Evolutionary conservation across 2,888 invertebrate genomes (phyloP).

Genomic region (Tetrapedia diversipes): DNA sequence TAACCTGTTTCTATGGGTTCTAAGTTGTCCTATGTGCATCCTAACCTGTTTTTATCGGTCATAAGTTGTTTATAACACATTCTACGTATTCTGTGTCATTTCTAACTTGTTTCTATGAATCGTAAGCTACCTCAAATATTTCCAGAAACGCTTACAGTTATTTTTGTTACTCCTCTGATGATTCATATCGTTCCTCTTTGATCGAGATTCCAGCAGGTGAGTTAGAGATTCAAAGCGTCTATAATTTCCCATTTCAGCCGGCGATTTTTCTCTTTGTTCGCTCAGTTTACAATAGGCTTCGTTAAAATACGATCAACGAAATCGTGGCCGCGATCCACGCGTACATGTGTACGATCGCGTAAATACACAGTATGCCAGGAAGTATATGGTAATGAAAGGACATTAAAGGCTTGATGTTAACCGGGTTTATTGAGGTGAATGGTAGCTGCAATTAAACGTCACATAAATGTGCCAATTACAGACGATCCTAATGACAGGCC

Average conservation of each 20-base stretch:
- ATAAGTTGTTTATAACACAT: no score
- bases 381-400: conserved; percentile 49
- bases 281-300: conserved; percentile 54
- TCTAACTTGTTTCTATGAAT: no score
- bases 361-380: conserved; percentile 12
- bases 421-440: conserved; percentile 28
- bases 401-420: conserved; percentile 36
- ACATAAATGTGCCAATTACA: conserved; percentile 55
- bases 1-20: no score
- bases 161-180: neutral
- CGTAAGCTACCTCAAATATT: no score
- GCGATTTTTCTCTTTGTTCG: conserved; percentile 27
- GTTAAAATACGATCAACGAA: conserved; percentile 47
- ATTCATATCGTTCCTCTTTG: neutral
- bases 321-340: neutral
- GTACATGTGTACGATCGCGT: conserved; percentile 8
- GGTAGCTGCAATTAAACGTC: conserved; percentile 56
- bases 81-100: no score
- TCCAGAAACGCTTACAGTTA: no score
- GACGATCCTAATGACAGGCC: conserved; percentile 16
- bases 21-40: no score
- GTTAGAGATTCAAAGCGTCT: neutral
- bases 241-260: conserved; percentile 18
- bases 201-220: neutral
- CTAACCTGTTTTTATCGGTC: no score